A percentile compares a stretch with the other conserved stretches of the same genome.
Evolutionary conservation across 2,797 vertebrate species (phyloP).

Genomic region (Alauda arvensis): DNA sequence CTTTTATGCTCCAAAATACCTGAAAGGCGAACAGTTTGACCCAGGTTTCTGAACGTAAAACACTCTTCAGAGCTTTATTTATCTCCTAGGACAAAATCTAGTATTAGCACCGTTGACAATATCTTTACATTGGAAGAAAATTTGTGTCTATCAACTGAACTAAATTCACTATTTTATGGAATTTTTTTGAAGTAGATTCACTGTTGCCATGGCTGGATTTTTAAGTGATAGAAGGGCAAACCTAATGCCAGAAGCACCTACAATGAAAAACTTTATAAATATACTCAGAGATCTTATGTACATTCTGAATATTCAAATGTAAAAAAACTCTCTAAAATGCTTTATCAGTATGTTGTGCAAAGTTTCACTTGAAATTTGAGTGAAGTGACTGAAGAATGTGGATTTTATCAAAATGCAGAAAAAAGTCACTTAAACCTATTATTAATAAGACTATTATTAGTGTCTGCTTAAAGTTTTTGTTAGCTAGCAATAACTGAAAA

Average conservation of each 20-base stretch:
- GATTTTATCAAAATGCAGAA: not conserved
- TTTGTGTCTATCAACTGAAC: not conserved
- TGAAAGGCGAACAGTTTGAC: not conserved
- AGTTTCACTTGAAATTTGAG: not conserved
- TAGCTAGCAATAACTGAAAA: not conserved
- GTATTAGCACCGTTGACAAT: not conserved
- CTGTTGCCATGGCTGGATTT: not conserved
- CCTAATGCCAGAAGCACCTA: not conserved
- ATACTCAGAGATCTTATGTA: not conserved
- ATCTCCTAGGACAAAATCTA: not conserved
- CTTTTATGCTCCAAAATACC: not conserved
- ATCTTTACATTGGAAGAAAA: not conserved
- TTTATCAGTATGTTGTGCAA: not conserved
- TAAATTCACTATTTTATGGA: not conserved
- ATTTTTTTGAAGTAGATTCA: not conserved
- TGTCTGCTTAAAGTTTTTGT: not conserved
- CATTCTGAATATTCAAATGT: not conserved
- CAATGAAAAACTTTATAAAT: not conserved
- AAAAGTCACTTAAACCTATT: not conserved
- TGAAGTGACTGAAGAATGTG: not conserved
- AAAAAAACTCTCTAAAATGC: not conserved
- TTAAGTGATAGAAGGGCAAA: not conserved
- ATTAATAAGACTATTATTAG: not conserved
- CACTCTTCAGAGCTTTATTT: not conserved
- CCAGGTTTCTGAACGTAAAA: not conserved